phyloP scores from a whole-genome alignment of 2,797 vertebrate genomes.

The Ispidina lecontei region DNA sequence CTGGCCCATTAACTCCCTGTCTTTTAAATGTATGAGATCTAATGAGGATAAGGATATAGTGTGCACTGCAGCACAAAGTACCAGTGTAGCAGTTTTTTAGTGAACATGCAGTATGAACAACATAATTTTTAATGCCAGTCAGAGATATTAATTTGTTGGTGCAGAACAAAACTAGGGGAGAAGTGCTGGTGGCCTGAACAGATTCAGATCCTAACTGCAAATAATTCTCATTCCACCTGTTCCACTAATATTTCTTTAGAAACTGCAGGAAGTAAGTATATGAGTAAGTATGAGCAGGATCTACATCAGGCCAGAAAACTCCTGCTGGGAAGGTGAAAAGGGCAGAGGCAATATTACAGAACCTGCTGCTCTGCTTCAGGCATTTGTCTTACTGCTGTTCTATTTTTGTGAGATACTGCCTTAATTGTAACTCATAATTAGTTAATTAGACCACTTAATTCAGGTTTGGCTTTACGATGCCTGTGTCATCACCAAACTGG shows the following conservation, averaged over 20 bases:
- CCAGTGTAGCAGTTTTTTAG: not conserved
- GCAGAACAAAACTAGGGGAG: not conserved
- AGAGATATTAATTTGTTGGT: not conserved
- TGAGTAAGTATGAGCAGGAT: not conserved
- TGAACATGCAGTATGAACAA: not conserved
- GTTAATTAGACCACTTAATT: constrained; percentile 29
- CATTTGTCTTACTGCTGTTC: not conserved
- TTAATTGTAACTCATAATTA: constrained; percentile 16
- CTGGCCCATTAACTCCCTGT: not conserved
- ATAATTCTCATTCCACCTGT: not conserved
- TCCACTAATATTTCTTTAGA: not conserved
- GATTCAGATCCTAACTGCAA: not conserved
- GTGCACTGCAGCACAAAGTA: not conserved
- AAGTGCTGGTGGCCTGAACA: not conserved
- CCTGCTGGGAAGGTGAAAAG: not conserved
- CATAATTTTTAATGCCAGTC: not conserved
- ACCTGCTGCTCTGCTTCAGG: not conserved
- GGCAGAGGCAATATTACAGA: not conserved
- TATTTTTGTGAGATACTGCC: not conserved
- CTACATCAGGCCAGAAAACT: not conserved
- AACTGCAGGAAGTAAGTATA: not conserved
- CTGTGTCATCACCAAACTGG: not conserved
- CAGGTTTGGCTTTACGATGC: not conserved
- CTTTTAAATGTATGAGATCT: constrained; percentile 21
- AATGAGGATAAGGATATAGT: not conserved